phyloP scores from a whole-genome alignment of 2,888 invertebrate genomes.

The Abscondita cerata region DNA sequence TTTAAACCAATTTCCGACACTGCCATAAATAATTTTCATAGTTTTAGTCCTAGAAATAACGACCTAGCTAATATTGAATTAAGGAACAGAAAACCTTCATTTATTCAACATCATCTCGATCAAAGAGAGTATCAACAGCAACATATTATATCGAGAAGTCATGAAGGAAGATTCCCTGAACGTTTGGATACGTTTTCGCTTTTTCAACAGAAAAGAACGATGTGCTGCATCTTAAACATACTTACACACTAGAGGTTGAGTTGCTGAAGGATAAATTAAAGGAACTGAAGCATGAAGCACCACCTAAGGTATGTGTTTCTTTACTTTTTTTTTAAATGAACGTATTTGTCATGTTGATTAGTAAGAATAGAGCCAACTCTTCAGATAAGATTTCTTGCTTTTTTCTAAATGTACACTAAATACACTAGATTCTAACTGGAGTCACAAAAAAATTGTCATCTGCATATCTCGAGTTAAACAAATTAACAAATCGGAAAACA shows the following conservation, averaged over 20 bases:
- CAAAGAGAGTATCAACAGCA: no score
- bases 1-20: slow-evolving; percentile 13
- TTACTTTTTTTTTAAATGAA: neutral
- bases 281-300: slow-evolving; percentile 44
- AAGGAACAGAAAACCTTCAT: slow-evolving; percentile 11
- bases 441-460: no score
- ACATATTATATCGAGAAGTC: neutral
- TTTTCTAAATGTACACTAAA: no score
- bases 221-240: slow-evolving; percentile 45
- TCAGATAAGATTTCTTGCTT: no score
- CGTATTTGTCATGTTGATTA: no score
- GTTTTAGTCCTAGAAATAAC: slow-evolving; percentile 13
- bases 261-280: slow-evolving; percentile 50
- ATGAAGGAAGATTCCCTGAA: neutral
- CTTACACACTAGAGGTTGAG: slow-evolving; percentile 52
- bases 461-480: no score
- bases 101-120: no score
- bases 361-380: no score
- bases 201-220: slow-evolving; percentile 51
- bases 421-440: no score
- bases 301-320: neutral
- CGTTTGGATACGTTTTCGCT: slow-evolving; percentile 51
- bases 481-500: no score
- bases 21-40: neutral
- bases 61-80: slow-evolving; percentile 12